Evolutionary conservation across 2,797 vertebrate genomes (phyloP), one percentile per base, ranked within the genome.

Genomic region (Discoglossus pictus): DNA sequence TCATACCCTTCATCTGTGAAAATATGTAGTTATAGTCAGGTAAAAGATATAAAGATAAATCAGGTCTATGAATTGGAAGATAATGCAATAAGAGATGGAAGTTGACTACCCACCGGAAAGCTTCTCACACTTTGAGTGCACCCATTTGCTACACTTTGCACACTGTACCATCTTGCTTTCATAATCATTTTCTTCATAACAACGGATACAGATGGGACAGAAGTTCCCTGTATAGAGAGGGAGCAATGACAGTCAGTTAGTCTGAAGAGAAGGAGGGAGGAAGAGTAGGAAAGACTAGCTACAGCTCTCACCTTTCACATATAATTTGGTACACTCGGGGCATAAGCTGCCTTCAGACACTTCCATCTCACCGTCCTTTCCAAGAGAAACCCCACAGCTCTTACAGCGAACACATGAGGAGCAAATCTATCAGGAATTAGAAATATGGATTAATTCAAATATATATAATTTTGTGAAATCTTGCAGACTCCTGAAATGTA

Each of bases 151-250:
- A 72, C 94, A 97, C 27, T 92, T 91, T 2, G 92, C 92, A 24
- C 94, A 97, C 75, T 94, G 94, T 90, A 97, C 94, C 94, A 97
- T 97, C 76, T 95, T 93, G 83, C 93, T 96, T 53, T 97, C 94
- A 0, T 95, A 95, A 83, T 95, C 94, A 16, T 91, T 95, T 78
- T 97, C 94, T 75, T 97, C 94, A 13, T 97, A 97, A 84, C 94
- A 97, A 79, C 92, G 95, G 68, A 91, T 93, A 79, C 94, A 97
- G 78, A 97, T 94, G 1, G 94, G 93, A 78, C 94, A 97, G 84
- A 93, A 97, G 85, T 95, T 95, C 71, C 94, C 94, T 96, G 74
- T 17, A 35, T 8, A 46, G 24, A 75, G 16, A 74, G 12, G 5
- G 5, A 7, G 44, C 4, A 10, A 43, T 13, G 12, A 27, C 13